A percentile compares a stretch with the other conserved stretches of the same genome.
phyloP scores from a whole-genome alignment of 1,140 invertebrate genomes.

The Drosophila baimaii region DNA sequence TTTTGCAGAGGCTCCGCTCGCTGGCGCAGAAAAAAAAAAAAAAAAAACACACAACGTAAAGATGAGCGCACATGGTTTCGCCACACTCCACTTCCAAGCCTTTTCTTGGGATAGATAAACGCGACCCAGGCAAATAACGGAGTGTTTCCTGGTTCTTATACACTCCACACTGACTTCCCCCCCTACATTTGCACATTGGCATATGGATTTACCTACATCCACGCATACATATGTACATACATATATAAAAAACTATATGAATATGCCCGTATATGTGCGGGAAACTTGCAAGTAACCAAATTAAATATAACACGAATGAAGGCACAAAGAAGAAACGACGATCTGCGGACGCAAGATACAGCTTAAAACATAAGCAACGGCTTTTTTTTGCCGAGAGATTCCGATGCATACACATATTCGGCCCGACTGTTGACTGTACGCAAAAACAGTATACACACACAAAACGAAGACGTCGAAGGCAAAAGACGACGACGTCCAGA shows the following conservation, averaged over 20 bases:
- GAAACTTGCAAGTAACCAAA: not conserved
- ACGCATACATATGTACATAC: not conserved
- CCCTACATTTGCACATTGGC: not conserved
- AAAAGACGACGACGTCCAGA: not conserved
- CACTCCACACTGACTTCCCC: not conserved
- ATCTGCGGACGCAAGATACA: not conserved
- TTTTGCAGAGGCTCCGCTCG: slow-evolving; percentile 7
- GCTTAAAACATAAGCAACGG: not conserved
- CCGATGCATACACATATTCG: not conserved
- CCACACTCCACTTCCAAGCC: not conserved
- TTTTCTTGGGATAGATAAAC: too few species aligned
- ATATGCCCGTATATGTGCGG: not conserved
- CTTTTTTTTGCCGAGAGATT: not conserved
- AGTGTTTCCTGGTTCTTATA: not conserved
- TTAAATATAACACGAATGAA: not conserved
- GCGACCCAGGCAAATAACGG: not conserved
- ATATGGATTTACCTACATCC: not conserved
- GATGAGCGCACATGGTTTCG: not conserved
- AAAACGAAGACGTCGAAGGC: not conserved
- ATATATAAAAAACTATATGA: too few species aligned
- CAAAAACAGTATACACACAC: slow-evolving; percentile 9
- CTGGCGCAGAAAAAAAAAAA: not conserved
- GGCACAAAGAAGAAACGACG: slow-evolving; percentile 13
- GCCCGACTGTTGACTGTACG: not conserved
- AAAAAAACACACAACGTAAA: not conserved